Evolutionary conservation across 2,797 vertebrate genomes (phyloP), one percentile per base, ranked within the genome.

Genomic region (Falco cherrug): DNA sequence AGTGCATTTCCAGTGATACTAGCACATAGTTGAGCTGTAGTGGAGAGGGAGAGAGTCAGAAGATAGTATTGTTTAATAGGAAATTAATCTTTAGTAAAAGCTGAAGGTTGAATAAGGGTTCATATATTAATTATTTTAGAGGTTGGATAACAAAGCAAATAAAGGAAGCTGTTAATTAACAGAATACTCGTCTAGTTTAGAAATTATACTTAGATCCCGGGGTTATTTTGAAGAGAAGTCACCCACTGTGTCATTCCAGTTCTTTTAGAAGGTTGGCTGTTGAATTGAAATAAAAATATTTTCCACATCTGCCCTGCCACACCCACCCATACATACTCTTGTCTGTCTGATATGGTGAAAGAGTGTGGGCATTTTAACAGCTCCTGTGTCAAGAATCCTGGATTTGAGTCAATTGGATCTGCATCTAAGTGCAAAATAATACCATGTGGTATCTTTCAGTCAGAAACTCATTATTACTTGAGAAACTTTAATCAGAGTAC

Each of bases 291-390:
- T 33, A 22, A 74, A 71, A 69, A 17, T 25, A 6, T 18, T 84
- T 73, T 53, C 24, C 7, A 3, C 2, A 5, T 59, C 3, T 61
- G 3, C 24, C 4, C 9, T 63, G 19, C n/a, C 28, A 4, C 3
- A 1, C 16, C 6, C 2, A 22, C 20, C 28, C 5, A 14, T 37
- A 10, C 13, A 13, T 48, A 22, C 10, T 71, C 22, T 8, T 37
- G 5, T 63, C 74, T 65, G 11, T 90, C n/a, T 57, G 24, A 4
- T 71, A 1, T 28, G 51, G 35, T 43, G 57, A 31, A 84, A 57
- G n/a, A 31, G 16, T 6, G 7, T 51, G 20, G 31, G 41, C 20
- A 13, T 68, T 69, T 65, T 45, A 54, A 41, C 10, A 69, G 31
- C 18, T 65, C 11, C 11, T 63, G 26, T 61, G 24, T 29, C 28